These are phyloP conservation scores for Anoplopoma fimbria DNA, from an alignment of 2,113 vertebrate genomes.

Conservation along the genomic window DNA sequence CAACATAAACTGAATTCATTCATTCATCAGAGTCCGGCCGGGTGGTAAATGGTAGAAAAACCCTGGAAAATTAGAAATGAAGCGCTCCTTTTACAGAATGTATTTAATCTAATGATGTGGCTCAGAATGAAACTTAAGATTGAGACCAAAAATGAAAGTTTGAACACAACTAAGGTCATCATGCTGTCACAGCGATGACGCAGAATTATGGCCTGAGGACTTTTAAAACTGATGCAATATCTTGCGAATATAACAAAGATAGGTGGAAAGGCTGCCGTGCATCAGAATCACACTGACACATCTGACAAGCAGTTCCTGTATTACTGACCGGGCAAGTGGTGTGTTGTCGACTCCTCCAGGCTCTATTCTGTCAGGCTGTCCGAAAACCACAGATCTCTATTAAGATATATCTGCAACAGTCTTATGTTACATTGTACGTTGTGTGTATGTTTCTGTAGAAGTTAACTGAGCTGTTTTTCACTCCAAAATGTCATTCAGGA, in stretches of 20 bases:
- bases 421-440: not conserved
- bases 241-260: not conserved
- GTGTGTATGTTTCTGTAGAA: not conserved
- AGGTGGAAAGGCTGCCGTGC: not conserved
- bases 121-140: not conserved
- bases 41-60: not conserved
- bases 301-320: not conserved
- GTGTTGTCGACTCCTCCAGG: not conserved
- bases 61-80: rapidly evolving
- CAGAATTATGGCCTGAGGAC: not conserved
- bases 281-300: not conserved
- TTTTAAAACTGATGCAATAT: not conserved
- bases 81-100: not conserved
- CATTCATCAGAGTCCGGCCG: not conserved
- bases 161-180: not conserved
- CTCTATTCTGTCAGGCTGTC: not conserved
- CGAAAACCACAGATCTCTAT: not conserved
- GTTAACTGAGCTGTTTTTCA: not conserved
- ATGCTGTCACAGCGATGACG: not conserved
- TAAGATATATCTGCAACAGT: not conserved
- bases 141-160: not conserved
- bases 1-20: not conserved
- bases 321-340: not conserved
- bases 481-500: too few species aligned
- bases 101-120: not conserved